Evolutionary conservation across 2,113 vertebrate genomes (phyloP), one percentile per base, ranked within the genome.

Genomic region (Gnathonemus longibarbis): DNA sequence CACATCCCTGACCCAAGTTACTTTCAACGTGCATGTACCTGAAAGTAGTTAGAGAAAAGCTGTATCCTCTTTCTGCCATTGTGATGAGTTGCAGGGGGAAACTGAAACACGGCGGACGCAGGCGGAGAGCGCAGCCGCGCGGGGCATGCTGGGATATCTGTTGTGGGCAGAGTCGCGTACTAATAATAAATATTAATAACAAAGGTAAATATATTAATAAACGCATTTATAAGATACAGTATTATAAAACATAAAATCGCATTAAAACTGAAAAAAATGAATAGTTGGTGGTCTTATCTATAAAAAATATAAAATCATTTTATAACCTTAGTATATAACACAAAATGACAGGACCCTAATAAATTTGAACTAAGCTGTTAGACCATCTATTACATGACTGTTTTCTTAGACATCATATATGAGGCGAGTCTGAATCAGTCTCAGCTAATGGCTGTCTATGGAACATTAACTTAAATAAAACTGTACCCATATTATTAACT

Each of bases 21-120:
- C 15, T 56, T 89, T 39, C 0, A 53, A 10, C 31, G 15, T 91
- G 19, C 15, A 13, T 48, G 9, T 91, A 93, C 92, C 92, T 93
- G 90, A 93, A 92, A 80, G 92, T 93, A 88, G 91, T 93, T 0
- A 93, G 91, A 66, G 92, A 93, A 52, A 93, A 93, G 91, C 92
- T 93, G 88, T 93, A 93, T 66, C 91, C 92, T 49, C 92, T 91
- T 70, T 93, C 91, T 84, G 91, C 91, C 92, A 93, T 93, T 84
- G 91, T 89, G 62, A 15, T 74, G 21, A 83, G 62, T 42, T 53
- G 31, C 27, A 31, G 48, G 88, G 42, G 50, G 88, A 49, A 83
- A 83, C 35, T 52, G 21, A 53, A 80, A 83, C 49, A 52, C n/a
- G 50, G 45, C 89, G 80, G 89, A 85, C 87, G 53, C 39, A 8